Conservation (phyloP, 1,140 invertebrate species). For the silkworm (Bombyx mori) region ASM3026992v2 NC_085131.1:9718001-9718500, state of each 20-base stretch:
- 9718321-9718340: not conserved
- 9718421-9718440: conserved; percentile 2
- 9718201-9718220: conserved; percentile 6
- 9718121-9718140: conserved; percentile 5
- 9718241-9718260: conserved; percentile 2
- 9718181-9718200: conserved; percentile 2
- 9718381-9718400: conserved; percentile 3
- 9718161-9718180: conserved; percentile 5
- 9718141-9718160: conserved; percentile 4
- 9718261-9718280: conserved; percentile 5
- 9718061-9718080: conserved; percentile 3
- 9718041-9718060: conserved; percentile 1
- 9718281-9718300: not conserved
- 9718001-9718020: conserved; percentile 4
- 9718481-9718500: conserved; percentile 1
- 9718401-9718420: not conserved
- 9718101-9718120: conserved; percentile 5
- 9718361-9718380: conserved; percentile 4
- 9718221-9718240: not conserved
- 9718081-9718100: conserved; percentile 3
- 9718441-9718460: conserved; percentile 3
- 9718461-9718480: conserved; percentile 1
- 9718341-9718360: not conserved
- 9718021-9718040: conserved; percentile 3
- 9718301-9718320: conserved; percentile 2